A percentile compares a stretch with the other conserved stretches of the same genome.
phyloP scores from a whole-genome alignment of 2,113 vertebrate genomes.

The Dolichallabes microphthalmus region DNA sequence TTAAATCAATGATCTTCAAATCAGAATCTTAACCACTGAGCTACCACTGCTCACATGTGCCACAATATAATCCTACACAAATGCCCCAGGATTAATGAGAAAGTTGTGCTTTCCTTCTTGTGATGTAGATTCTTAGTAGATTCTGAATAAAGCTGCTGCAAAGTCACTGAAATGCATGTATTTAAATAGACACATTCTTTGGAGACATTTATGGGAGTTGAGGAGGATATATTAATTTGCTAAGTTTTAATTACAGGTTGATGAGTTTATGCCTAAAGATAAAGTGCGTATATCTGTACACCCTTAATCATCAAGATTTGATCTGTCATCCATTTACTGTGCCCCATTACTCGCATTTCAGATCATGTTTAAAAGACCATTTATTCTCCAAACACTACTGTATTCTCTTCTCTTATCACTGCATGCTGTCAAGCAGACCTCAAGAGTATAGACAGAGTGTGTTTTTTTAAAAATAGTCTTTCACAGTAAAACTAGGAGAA shows the following conservation, averaged over 20 bases:
- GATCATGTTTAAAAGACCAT: slow-evolving; percentile 15
- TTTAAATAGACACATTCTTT: slow-evolving; percentile 40
- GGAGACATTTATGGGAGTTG: slow-evolving; percentile 13
- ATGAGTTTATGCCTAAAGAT: slow-evolving; percentile 48
- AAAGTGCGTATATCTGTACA: slow-evolving; percentile 54
- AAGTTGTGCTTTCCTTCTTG: slow-evolving; percentile 40
- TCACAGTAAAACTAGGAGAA: slow-evolving; percentile 30
- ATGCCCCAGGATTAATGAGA: slow-evolving; percentile 2
- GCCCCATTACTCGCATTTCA: slow-evolving; percentile 23
- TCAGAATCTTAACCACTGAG: too few relatives aligned
- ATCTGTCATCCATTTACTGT: slow-evolving; percentile 10
- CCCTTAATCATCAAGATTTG: slow-evolving; percentile 19
- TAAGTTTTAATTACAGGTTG: slow-evolving; percentile 47
- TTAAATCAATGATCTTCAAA: background rate
- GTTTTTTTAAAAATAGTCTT: slow-evolving; percentile 18
- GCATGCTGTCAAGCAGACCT: background rate
- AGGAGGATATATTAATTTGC: slow-evolving; percentile 19
- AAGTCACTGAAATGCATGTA: slow-evolving; percentile 11
- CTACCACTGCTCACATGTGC: background rate
- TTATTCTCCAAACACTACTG: background rate
- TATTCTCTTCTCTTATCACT: background rate
- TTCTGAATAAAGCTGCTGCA: slow-evolving; percentile 8
- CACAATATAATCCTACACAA: background rate
- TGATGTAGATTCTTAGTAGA: background rate
- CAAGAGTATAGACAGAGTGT: background rate